Conservation (phyloP, 2,888 invertebrate genomes). For the Drosophila formosana region DNA sequence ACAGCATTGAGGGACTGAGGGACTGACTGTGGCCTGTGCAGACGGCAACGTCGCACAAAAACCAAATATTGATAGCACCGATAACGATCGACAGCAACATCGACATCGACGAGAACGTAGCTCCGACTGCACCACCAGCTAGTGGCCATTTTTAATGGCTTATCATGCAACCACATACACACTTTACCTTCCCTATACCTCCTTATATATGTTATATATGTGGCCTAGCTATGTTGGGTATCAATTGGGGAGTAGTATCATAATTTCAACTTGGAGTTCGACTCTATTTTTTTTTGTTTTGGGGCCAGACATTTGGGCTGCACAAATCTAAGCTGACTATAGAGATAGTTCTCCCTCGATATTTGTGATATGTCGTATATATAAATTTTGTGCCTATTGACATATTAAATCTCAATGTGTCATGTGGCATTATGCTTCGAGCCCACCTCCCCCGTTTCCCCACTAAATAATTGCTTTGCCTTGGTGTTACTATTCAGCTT, state of each 20-base stretch:
- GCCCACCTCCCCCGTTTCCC: slow-evolving; percentile 43
- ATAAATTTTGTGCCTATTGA: slow-evolving; percentile 83
- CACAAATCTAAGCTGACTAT: slow-evolving; percentile 52
- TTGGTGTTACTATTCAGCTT: not conserved
- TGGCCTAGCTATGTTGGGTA: slow-evolving; percentile 9
- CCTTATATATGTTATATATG: slow-evolving; percentile 9
- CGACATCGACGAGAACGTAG: slow-evolving; percentile 36
- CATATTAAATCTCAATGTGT: slow-evolving; percentile 84
- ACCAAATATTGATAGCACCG: slow-evolving; percentile 72
- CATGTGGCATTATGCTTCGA: slow-evolving; percentile 81
- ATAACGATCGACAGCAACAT: slow-evolving; percentile 64
- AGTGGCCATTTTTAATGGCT: slow-evolving; percentile 79
- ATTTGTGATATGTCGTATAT: slow-evolving; percentile 37
- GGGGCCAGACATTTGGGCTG: slow-evolving; percentile 52
- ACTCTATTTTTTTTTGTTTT: slow-evolving; percentile 27
- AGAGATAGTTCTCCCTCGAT: slow-evolving; percentile 32
- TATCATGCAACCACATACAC: slow-evolving; percentile 60
- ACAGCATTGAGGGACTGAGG: slow-evolving; percentile 7
- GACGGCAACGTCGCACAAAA: slow-evolving; percentile 47
- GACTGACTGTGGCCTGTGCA: slow-evolving; percentile 9
- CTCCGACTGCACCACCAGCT: slow-evolving; percentile 52
- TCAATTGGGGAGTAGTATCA: slow-evolving; percentile 17
- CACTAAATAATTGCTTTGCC: slow-evolving; percentile 16
- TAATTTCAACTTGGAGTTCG: slow-evolving; percentile 14
- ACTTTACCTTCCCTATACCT: slow-evolving; percentile 5